These are phyloP conservation scores for Steromphala cineraria DNA, from an alignment of 2,888 invertebrate species.

Conservation along the genomic window DNA sequence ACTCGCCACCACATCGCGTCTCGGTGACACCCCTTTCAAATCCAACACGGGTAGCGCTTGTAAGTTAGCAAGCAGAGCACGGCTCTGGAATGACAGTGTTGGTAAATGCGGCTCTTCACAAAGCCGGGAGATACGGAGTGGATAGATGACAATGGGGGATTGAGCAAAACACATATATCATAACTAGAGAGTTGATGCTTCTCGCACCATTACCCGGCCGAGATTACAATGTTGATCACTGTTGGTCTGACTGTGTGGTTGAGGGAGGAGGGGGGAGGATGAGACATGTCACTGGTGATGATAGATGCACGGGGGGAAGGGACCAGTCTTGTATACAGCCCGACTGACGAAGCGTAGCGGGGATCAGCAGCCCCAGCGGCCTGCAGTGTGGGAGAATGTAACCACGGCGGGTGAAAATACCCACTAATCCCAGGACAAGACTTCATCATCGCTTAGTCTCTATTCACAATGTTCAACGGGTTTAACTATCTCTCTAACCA, in stretches of 20 bases:
- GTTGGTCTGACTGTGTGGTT: not conserved
- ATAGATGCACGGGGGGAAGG: not conserved
- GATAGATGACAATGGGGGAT: not conserved
- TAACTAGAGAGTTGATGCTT: not conserved
- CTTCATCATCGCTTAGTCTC: constrained; percentile 18
- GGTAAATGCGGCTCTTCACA: not conserved
- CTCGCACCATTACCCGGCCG: not conserved
- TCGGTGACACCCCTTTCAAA: too few relatives aligned
- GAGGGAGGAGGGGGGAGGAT: not conserved
- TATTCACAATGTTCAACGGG: not conserved
- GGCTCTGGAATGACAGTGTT: not conserved
- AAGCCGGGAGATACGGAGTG: not conserved
- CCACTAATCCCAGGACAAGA: not conserved
- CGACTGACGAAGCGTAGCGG: not conserved
- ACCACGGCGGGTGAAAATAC: constrained; percentile 1
- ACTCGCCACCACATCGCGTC: too few relatives aligned
- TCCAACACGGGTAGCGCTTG: too few relatives aligned
- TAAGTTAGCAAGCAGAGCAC: too few relatives aligned
- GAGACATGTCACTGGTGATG: not conserved
- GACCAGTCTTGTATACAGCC: not conserved
- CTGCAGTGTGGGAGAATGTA: constrained; percentile 1
- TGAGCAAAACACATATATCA: constrained; percentile 4
- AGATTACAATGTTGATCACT: not conserved
- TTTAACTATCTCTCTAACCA: not conserved
- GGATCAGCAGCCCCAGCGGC: not conserved